Percentiles rank a stretch among this genome's conserved stretches.
These are phyloP conservation scores for Taeniopygia guttata DNA, from an alignment of 2,797 vertebrate genomes.

Conservation along the genomic window DNA sequence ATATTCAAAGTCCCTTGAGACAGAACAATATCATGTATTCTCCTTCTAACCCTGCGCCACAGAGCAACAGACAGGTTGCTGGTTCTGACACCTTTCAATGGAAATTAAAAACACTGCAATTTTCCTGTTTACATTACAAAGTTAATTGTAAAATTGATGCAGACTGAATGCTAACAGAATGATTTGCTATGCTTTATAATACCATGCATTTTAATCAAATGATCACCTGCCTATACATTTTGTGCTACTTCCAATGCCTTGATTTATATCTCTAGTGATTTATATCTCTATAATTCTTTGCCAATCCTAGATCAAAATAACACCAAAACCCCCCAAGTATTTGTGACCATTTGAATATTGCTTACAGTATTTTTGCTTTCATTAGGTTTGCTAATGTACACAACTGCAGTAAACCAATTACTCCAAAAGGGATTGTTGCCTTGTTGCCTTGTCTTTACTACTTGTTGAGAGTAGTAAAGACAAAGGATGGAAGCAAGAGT, in stretches of 20 bases:
- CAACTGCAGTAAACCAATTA: background rate
- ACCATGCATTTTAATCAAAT: background rate
- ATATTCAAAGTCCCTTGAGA: background rate
- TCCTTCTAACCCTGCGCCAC: background rate
- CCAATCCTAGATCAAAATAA: background rate
- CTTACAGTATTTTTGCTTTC: background rate
- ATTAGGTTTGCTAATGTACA: background rate
- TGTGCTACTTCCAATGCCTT: background rate
- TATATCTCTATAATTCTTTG: background rate
- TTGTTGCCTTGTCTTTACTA: background rate
- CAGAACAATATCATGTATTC: background rate
- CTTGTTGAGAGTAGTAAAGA: background rate
- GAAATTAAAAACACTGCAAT: background rate
- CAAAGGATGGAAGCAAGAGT: background rate
- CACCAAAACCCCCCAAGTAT: background rate
- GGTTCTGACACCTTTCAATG: background rate
- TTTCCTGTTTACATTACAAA: background rate
- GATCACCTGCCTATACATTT: background rate
- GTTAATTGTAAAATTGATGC: background rate
- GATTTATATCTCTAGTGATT: background rate
- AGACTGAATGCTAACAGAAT: background rate
- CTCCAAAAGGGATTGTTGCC: background rate
- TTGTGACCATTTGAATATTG: background rate
- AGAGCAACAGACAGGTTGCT: background rate
- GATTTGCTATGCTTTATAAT: background rate